phyloP scores from a whole-genome alignment of 2,797 vertebrate genomes.

The Tapera naevia region DNA sequence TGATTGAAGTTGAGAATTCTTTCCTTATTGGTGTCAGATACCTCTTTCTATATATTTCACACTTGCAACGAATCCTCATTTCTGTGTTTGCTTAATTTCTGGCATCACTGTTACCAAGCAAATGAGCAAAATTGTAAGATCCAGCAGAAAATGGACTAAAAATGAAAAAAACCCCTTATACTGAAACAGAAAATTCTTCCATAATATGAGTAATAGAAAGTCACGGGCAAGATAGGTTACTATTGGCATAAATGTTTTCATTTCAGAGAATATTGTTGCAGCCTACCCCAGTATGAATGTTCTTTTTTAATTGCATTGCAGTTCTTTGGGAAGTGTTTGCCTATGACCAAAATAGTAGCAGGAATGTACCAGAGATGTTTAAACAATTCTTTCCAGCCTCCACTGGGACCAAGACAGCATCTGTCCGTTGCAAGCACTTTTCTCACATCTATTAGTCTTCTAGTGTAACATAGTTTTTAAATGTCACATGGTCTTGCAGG shows the following conservation, averaged over 20 bases:
- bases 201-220: conserved; percentile 32
- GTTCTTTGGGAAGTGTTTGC: conserved; percentile 57
- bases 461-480: conserved; percentile 54
- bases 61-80: neutral
- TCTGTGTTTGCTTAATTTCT: conserved; percentile 16
- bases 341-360: conserved; percentile 69
- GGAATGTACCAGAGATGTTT: conserved; percentile 61
- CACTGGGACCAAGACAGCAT: conserved; percentile 50
- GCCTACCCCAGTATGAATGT: conserved; percentile 40
- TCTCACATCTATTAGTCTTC: conserved; percentile 60
- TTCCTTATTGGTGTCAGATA: neutral
- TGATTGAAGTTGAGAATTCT: neutral
- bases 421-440: conserved; percentile 59
- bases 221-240: conserved; percentile 24
- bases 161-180: neutral
- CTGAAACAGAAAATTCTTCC: neutral
- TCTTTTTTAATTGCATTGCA: conserved; percentile 67
- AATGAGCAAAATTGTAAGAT: conserved; percentile 32
- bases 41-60: neutral
- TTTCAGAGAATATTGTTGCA: conserved; percentile 34
- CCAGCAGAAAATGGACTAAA: conserved; percentile 48
- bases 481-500: conserved; percentile 57
- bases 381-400: conserved; percentile 54
- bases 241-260: conserved; percentile 59
- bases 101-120: neutral